Evolutionary conservation across 1,140 invertebrate genomes (phyloP).

Genomic region (Arion vulgaris): DNA sequence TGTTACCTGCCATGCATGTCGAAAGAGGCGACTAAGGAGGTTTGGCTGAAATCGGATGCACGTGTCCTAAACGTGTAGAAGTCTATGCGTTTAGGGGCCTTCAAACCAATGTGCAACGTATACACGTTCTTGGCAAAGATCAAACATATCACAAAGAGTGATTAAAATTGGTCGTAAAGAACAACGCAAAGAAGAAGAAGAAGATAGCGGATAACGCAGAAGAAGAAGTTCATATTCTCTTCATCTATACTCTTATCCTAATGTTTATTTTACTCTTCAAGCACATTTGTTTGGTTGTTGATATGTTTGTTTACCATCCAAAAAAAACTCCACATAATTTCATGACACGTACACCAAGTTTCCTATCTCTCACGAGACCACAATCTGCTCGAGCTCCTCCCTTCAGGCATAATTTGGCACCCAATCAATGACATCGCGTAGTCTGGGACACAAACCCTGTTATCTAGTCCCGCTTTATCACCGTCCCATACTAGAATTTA

Average conservation of each 20-base stretch:
- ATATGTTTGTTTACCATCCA: not conserved
- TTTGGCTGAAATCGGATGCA: too few species aligned
- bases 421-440: not conserved
- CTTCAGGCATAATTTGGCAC: not conserved
- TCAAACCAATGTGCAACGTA: too few species aligned
- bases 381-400: not conserved
- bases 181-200: too few species aligned
- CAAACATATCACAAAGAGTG: too few species aligned
- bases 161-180: too few species aligned
- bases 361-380: not conserved
- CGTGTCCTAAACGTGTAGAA: too few species aligned
- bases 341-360: not conserved
- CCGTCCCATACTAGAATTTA: slow-evolving; percentile 2
- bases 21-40: too few species aligned
- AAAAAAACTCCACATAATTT: not conserved
- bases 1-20: too few species aligned
- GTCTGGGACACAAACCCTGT: not conserved
- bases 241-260: not conserved
- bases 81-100: too few species aligned
- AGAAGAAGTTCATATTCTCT: too few species aligned
- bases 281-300: not conserved
- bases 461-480: slow-evolving; percentile 21
- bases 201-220: too few species aligned
- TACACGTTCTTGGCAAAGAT: too few species aligned
- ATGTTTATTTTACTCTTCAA: not conserved